A percentile compares a stretch with the other conserved stretches of the same genome.
Evolutionary conservation across 2,888 invertebrate species (phyloP).

Genomic region (Drosophila mayaguana): DNA sequence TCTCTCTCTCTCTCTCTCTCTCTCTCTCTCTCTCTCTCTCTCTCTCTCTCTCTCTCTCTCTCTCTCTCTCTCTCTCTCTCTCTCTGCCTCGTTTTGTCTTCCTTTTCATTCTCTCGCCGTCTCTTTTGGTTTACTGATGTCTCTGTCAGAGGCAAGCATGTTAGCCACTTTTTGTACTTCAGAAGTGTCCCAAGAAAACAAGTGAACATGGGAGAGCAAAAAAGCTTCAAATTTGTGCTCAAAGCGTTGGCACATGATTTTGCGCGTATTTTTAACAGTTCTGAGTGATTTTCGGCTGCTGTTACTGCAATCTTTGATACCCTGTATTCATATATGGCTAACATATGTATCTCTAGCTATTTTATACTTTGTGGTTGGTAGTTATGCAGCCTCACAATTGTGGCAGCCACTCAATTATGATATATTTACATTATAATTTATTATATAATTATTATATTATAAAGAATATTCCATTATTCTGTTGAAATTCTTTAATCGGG

Average conservation of each 20-base stretch:
- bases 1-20: neutral
- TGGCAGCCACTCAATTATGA: no score
- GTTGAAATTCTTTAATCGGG: no score
- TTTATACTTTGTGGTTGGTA: no score
- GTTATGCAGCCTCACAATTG: no score
- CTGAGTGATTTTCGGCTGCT: slow-evolving; percentile 35
- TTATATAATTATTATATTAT: no score
- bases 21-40: no score
- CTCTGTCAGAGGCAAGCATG: slow-evolving; percentile 39
- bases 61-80: neutral
- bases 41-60: neutral
- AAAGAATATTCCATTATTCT: no score
- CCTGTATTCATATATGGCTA: neutral
- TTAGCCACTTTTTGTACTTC: slow-evolving; percentile 25
- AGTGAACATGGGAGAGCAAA: neutral
- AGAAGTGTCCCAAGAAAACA: neutral
- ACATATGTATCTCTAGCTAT: neutral
- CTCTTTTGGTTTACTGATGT: neutral
- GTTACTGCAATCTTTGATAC: slow-evolving; percentile 3
- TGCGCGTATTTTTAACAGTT: slow-evolving; percentile 30
- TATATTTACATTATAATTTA: no score
- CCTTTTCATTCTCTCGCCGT: neutral
- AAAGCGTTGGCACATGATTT: slow-evolving; percentile 70
- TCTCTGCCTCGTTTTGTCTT: neutral
- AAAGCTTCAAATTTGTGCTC: slow-evolving; percentile 53